Base-by-base conservation (phyloP, 2,888 invertebrate genomes). In the Eristalis arbustorum region DNA sequence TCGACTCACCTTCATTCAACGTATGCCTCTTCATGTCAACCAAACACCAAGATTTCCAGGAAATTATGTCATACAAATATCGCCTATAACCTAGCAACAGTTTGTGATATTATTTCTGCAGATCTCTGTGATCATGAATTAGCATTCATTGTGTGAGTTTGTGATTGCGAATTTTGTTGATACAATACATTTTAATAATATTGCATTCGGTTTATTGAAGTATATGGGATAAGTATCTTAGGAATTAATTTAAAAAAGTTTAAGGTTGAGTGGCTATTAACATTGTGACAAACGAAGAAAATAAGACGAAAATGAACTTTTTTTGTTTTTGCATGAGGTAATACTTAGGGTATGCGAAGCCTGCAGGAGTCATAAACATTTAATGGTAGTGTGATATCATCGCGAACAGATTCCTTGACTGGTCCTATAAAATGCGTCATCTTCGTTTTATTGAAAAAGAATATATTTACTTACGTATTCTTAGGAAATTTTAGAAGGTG, bases 41-140 rank as follows among this genome's bases (percentile, higher is more conserved):
- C 40, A 80, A 62, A 64, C 63, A 57, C 28, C 40, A 68, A 61
- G 74, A 57, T 71, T 76, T 71, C 56, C 61, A 49, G 40, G 42
- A 75, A 79, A 75, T 66, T 67, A 75, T 84, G 79, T 79, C 79
- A 84, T 71, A 69, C 62, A 42, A 66, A 59, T 34, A 71, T 37
- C 31, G 76, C 49, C 69, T 42, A 59, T 68, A 64, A 22, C 67
- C 57, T 42, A 74, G 42, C 69, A 66, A 42, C 57, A 40, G 59
- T 63, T 23, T 49, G 59, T 71, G 62, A 84, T 71, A 74, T 81
- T 69, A 77, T 73, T 49, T 56, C 42, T 64, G 34, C 18, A 34
- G 61, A 59, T 49, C 57, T 18, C 81, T 68, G 40, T 49, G 68
- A 64, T 49, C 76, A 22, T 61, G 69, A 31, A 81, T 85, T 81